phyloP scores from a whole-genome alignment of 2,113 vertebrate genomes.

The Corythornis madagascariensis region DNA sequence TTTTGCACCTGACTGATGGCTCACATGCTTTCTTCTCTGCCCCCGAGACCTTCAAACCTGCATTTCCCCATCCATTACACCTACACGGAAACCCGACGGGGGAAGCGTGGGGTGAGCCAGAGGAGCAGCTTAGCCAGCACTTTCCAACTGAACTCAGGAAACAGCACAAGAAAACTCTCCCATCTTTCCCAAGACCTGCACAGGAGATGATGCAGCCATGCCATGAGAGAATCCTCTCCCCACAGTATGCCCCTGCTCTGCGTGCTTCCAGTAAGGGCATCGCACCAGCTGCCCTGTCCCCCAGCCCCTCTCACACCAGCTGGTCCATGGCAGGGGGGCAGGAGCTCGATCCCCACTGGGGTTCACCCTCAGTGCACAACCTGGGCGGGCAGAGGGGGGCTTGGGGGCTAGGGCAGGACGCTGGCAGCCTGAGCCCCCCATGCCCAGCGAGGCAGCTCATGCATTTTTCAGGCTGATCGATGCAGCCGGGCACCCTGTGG shows the following conservation, averaged over 20 bases:
- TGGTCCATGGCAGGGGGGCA: background rate
- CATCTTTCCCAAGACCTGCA: background rate
- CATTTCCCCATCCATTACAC: conserved; percentile 13
- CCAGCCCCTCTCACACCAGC: background rate
- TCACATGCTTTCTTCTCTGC: conserved; percentile 5
- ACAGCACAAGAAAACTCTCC: background rate
- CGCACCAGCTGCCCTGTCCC: background rate
- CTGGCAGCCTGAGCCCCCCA: background rate
- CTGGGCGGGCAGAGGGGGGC: too few species aligned
- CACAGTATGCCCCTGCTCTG: accelerated
- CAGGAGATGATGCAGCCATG: accelerated
- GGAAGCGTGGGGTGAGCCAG: background rate
- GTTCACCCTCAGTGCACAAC: too few species aligned
- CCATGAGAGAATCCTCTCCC: background rate
- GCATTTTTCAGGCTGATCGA: background rate
- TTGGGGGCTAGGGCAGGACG: background rate
- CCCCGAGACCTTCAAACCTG: conserved; percentile 23
- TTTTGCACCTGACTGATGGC: conserved; percentile 54
- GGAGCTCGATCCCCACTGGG: background rate
- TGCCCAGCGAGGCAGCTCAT: background rate
- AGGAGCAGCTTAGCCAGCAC: conserved; percentile 40
- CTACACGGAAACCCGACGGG: background rate
- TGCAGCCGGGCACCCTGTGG: background rate
- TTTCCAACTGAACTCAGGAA: background rate
- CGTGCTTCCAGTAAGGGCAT: background rate